Evolutionary conservation across 37 sponge, comb jelly and placozoan genomes (phyloP), one percentile per base, ranked within the genome.

Genomic region (Trichoplax adhaerens): DNA sequence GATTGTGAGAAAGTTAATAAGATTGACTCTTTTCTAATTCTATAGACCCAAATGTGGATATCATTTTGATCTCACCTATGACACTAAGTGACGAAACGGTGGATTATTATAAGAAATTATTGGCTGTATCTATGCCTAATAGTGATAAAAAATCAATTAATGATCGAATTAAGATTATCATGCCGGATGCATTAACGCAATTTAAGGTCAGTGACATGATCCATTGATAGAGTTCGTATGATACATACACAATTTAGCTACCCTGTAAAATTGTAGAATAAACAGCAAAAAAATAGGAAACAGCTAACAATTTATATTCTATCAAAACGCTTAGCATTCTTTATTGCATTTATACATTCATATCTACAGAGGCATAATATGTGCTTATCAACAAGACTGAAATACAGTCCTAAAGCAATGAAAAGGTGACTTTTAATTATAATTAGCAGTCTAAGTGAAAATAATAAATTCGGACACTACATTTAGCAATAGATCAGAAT

Each of bases 51-150:
- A 83, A 83, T 57, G 80, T 81, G 46, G 86, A 91, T 55, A 85
- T 95, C 58, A 75, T 95, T n/a, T 95, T 91, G 68, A 64, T 95
- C 29, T 85, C 86, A 6, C 84, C 91, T 2, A 76, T 88, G 3
- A 75, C 74, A 56, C 54, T 91, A 48, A 70, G 58, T 3, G 72
- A 83, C 3, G 97, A 91, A 58, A 51, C 84, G 58, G 64, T 66
- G 58, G 77, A 87, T 58, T 95, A 88, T 64, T 88, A 88, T 72
- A 48, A 65, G 58, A 80, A 72, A 48, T 71, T 95, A 5, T 72
- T 95, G 71, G 74, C 73, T 29, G 29, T 29, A 29, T 29, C 29
- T 29, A 29, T 29, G 29, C 29, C 29, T 29, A 29, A 29, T 29
- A 29, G 29, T 29, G 29, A 29, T 29, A 29, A 29, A 29, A 29